Conservation (phyloP, 2,113 vertebrate genomes). For the Xiphophorus couchianus region DNA sequence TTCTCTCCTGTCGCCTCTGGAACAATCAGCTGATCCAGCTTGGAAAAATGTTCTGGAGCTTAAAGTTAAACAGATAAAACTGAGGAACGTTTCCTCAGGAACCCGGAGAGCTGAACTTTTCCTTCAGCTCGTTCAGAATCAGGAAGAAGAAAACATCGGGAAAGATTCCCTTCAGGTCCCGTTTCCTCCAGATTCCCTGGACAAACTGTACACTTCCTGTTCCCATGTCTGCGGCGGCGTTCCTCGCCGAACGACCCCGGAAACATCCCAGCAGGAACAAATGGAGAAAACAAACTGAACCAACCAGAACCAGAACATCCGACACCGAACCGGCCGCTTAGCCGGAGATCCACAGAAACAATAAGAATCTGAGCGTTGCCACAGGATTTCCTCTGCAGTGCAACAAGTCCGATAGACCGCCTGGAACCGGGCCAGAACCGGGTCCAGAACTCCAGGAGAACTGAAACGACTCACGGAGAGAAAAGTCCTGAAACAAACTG, state of each 20-base stretch:
- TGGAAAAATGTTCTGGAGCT: not conserved
- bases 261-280: constrained; percentile 30
- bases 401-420: no score
- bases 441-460: not conserved
- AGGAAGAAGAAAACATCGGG: not conserved
- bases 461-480: not conserved
- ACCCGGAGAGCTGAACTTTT: not conserved
- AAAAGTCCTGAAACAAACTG: not conserved
- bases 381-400: constrained; percentile 36
- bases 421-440: not conserved
- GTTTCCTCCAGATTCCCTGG: constrained; percentile 45
- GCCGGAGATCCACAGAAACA: not conserved
- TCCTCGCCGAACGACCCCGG: constrained; percentile 4
- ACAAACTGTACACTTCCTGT: constrained; percentile 54
- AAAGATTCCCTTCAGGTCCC: not conserved
- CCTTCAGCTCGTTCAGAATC: not conserved
- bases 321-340: constrained; percentile 32
- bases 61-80: not conserved
- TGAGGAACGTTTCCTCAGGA: not conserved
- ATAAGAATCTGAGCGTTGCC: constrained; percentile 13
- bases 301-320: constrained; percentile 16
- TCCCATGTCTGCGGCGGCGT: constrained; percentile 20
- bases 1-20: not conserved
- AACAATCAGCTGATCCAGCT: not conserved
- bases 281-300: constrained; percentile 44